These are phyloP conservation scores for Drosophila azteca DNA, from an alignment of 1,140 invertebrate genomes.

Conservation along the genomic window DNA sequence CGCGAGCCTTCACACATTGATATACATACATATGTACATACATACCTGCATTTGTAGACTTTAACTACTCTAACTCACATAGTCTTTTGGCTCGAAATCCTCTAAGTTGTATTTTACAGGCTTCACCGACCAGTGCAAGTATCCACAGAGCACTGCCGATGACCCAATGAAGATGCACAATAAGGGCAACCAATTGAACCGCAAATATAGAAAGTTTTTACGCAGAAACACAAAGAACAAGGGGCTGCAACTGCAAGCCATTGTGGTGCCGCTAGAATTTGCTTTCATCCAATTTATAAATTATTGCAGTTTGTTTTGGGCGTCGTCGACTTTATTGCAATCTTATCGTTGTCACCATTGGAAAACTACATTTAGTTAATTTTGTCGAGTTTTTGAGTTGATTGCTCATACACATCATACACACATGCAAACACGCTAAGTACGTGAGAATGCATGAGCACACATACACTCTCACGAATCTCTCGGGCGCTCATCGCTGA, in stretches of 20 bases:
- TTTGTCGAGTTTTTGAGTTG: no score
- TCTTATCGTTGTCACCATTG: no score
- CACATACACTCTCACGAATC: no score
- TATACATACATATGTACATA: no score
- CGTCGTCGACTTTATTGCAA: neutral
- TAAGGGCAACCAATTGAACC: slow-evolving; percentile 25
- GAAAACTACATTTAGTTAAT: no score
- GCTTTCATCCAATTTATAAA: neutral
- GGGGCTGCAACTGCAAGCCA: slow-evolving; percentile 46
- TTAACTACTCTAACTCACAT: slow-evolving; percentile 45
- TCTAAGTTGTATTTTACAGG: neutral
- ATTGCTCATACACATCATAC: no score
- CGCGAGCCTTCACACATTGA: no score
- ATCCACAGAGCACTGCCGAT: slow-evolving; percentile 15
- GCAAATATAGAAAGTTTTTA: slow-evolving; percentile 57
- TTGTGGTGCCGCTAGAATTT: slow-evolving; percentile 9
- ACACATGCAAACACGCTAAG: no score
- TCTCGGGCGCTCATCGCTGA: no score
- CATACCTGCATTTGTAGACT: no score
- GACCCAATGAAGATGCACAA: slow-evolving; percentile 8
- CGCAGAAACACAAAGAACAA: slow-evolving; percentile 61
- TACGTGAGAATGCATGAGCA: no score
- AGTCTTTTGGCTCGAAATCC: slow-evolving; percentile 46
- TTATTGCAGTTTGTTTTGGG: neutral
- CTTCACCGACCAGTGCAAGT: slow-evolving; percentile 49